Evolutionary conservation across 2,797 vertebrate genomes (phyloP).

Genomic region (Parauchenoglanis punctatus): DNA sequence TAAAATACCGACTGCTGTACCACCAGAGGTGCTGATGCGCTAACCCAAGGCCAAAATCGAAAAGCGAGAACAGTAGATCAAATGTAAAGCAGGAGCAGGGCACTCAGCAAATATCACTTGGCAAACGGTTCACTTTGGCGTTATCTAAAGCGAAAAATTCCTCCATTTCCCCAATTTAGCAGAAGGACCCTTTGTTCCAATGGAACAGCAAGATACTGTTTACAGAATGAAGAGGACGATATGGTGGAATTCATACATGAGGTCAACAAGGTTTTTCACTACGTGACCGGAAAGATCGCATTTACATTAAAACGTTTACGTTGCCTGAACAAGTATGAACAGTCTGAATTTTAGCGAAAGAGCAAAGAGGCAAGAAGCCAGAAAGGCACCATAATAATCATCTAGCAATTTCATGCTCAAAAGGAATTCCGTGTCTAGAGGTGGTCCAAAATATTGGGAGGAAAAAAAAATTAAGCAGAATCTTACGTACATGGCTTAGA

Average conservation of each 20-base stretch:
- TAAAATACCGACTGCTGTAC: conserved; percentile 65
- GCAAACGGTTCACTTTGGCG: conserved; percentile 65
- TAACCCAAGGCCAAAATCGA: conserved; percentile 71
- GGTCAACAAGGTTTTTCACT: background rate
- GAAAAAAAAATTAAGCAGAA: background rate
- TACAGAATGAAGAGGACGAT: background rate
- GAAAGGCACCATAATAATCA: background rate
- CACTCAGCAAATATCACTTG: conserved; percentile 73
- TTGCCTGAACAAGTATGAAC: background rate
- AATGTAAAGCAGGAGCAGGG: conserved; percentile 62
- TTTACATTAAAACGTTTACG: background rate
- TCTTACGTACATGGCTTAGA: background rate
- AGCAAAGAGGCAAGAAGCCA: background rate
- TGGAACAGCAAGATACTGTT: background rate
- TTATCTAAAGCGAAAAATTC: background rate
- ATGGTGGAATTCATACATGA: background rate
- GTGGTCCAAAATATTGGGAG: background rate
- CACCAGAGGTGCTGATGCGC: conserved; percentile 67
- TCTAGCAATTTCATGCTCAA: background rate
- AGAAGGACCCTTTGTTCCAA: background rate
- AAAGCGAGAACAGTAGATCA: conserved; percentile 72
- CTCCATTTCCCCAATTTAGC: background rate
- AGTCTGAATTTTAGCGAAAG: background rate
- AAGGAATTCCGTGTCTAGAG: conserved; percentile 1
- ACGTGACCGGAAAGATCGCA: background rate